Evolutionary conservation across 2,888 invertebrate species (phyloP).

Genomic region (Lasioglossum calceatum): DNA sequence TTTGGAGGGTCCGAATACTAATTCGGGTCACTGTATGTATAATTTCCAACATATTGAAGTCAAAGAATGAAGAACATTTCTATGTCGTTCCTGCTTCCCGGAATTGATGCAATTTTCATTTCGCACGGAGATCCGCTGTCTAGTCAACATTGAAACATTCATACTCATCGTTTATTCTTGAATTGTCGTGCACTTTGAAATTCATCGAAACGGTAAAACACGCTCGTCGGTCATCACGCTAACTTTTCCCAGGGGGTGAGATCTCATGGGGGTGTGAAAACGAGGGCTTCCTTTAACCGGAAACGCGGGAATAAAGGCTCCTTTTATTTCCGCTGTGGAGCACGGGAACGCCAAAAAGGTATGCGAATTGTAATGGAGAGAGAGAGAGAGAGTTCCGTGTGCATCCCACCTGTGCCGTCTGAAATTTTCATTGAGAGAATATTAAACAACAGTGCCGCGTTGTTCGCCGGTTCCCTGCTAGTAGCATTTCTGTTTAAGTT

Average conservation of each 20-base stretch:
- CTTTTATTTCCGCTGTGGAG: conserved; percentile 29
- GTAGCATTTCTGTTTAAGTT: background rate
- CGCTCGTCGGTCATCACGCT: background rate
- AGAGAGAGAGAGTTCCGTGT: background rate
- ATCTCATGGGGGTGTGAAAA: conserved; percentile 1
- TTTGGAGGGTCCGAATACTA: too few species aligned
- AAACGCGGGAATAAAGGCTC: conserved; percentile 19
- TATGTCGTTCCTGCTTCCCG: too few species aligned
- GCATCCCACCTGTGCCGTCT: background rate
- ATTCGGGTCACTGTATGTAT: too few species aligned
- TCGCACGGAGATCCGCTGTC: too few species aligned
- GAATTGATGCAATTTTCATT: too few species aligned
- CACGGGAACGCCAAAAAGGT: background rate
- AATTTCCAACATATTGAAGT: too few species aligned
- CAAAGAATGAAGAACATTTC: too few species aligned
- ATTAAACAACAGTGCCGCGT: background rate
- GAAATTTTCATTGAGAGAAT: conserved; percentile 4
- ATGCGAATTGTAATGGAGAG: background rate
- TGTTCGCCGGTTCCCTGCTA: background rate
- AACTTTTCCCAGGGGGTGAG: background rate
- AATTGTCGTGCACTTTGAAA: background rate
- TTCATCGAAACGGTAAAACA: background rate
- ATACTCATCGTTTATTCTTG: background rate
- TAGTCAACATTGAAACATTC: too few species aligned
- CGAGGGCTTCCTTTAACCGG: background rate